Evolutionary conservation across 1,140 invertebrate species (phyloP).

Genomic region (Polypedilum vanderplanki): DNA sequence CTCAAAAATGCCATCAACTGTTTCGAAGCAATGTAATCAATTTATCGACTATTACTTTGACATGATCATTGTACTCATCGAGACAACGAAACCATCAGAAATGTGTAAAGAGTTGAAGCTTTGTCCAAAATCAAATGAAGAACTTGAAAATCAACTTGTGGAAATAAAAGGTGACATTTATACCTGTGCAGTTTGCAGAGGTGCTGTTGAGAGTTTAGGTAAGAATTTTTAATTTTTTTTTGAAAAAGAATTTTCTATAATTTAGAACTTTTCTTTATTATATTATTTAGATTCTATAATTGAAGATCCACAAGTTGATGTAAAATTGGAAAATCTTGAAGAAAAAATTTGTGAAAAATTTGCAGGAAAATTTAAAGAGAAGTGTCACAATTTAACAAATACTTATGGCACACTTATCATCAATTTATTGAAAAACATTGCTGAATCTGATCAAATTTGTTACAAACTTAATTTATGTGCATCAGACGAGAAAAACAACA

Average conservation of each 20-base stretch:
- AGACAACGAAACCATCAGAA: background rate
- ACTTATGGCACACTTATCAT: background rate
- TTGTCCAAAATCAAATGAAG: background rate
- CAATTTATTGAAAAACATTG: background rate
- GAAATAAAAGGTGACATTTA: background rate
- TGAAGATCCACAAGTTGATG: slow-evolving; percentile 9
- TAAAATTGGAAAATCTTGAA: background rate
- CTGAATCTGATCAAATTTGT: slow-evolving; percentile 11
- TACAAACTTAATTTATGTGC: background rate
- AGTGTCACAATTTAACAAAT: background rate
- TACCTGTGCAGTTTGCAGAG: background rate
- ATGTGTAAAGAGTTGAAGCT: background rate
- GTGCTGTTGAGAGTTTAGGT: background rate
- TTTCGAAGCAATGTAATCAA: background rate
- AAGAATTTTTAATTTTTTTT: too few relatives aligned
- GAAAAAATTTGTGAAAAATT: slow-evolving; percentile 18
- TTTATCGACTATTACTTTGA: slow-evolving; percentile 21
- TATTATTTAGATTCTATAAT: background rate
- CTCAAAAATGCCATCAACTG: slow-evolving; percentile 1
- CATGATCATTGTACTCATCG: background rate
- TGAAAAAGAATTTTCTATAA: too few relatives aligned
- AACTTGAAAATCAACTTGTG: background rate
- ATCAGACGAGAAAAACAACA: background rate
- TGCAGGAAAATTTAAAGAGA: background rate
- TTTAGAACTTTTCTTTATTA: too few relatives aligned